Conservation (phyloP, 2,797 vertebrate species). For the Pantherophis alleghaniensis region DNA sequence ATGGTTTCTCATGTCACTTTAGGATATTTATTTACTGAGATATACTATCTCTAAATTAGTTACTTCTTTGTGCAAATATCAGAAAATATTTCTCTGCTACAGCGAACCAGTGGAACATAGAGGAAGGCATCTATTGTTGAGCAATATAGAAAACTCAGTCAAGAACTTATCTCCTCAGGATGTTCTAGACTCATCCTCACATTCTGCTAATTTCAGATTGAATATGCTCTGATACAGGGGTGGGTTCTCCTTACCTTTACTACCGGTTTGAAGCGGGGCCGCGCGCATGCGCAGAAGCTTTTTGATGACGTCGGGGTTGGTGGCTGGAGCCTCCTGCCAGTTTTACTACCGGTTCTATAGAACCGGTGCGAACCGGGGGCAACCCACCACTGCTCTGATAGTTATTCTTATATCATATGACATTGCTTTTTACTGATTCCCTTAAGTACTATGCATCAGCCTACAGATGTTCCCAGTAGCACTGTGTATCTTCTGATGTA, state of each 20-base stretch:
- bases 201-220: neutral
- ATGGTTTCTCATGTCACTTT: fast-evolving
- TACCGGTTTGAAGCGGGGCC: too few relatives aligned
- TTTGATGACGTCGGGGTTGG: too few relatives aligned
- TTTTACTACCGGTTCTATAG: too few relatives aligned
- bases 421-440: neutral
- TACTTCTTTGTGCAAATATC: fast-evolving
- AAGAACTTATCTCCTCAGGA: neutral
- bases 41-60: neutral
- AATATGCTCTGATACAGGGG: neutral
- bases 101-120: fast-evolving
- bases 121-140: neutral
- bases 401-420: neutral
- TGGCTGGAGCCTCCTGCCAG: too few relatives aligned
- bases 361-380: too few relatives aligned
- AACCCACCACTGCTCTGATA: neutral
- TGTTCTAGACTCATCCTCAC: neutral
- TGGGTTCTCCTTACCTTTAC: too few relatives aligned
- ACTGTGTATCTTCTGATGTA: neutral
- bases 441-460: neutral
- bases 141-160: neutral
- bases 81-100: fast-evolving
- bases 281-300: too few relatives aligned
- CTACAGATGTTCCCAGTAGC: neutral
- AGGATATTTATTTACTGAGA: neutral